These are phyloP conservation scores for Nasonia oneida DNA, from an alignment of 2,888 invertebrate species.

Conservation along the genomic window DNA sequence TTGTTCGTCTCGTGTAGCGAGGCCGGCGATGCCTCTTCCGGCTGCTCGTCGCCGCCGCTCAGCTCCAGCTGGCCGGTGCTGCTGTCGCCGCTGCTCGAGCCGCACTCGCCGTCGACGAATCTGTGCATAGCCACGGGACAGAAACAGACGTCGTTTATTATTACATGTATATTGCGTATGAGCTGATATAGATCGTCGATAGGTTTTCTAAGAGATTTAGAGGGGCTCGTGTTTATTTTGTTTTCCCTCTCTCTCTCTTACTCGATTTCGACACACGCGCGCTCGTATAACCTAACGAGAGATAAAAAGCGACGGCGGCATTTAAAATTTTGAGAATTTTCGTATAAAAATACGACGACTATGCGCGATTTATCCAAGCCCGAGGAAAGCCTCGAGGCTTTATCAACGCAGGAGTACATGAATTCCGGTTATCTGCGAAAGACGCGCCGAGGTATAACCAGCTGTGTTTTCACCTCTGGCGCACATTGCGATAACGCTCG, in stretches of 20 bases:
- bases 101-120: constrained; percentile 78
- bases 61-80: constrained; percentile 77
- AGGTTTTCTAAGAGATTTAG: constrained; percentile 23
- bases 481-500: constrained; percentile 35
- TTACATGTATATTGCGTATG: not conserved
- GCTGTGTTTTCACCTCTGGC: constrained; percentile 45
- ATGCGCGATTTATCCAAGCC: too few relatives aligned
- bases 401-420: not conserved
- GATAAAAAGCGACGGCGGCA: constrained; percentile 5
- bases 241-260: not conserved
- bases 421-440: constrained; percentile 1
- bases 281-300: constrained; percentile 7
- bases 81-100: constrained; percentile 77
- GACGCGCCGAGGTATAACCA: constrained; percentile 8
- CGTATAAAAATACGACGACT: not conserved
- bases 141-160: not conserved
- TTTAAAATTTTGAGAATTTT: constrained; percentile 33
- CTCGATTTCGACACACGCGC: constrained; percentile 40
- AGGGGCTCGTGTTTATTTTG: constrained; percentile 38
- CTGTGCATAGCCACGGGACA: constrained; percentile 64
- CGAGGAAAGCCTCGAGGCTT: not conserved
- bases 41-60: constrained; percentile 77
- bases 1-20: constrained; percentile 80
- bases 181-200: too few relatives aligned
- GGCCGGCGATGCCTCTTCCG: constrained; percentile 74